Percentiles rank a stretch among this genome's conserved stretches.
Conservation (phyloP, 2,797 vertebrate genomes). For the Falco columbarius region DNA sequence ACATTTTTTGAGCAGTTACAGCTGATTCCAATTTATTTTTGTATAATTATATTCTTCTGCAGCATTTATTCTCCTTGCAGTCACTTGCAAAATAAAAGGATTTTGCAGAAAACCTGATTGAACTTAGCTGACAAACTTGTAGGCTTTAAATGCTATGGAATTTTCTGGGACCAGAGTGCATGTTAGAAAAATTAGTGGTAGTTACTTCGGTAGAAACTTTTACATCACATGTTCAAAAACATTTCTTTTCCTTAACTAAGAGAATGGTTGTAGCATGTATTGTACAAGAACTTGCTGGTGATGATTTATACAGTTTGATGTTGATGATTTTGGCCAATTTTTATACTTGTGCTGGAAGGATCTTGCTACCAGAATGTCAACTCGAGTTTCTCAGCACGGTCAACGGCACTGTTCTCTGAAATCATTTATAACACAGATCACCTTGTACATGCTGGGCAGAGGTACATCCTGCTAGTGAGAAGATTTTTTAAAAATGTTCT, state of each 20-base stretch:
- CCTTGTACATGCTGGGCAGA: slow-evolving; percentile 31
- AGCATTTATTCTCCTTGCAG: neutral
- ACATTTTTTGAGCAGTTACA: neutral
- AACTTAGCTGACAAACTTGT: neutral
- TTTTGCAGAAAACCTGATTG: neutral
- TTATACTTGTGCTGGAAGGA: slow-evolving; percentile 28
- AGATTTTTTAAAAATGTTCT: slow-evolving; percentile 15
- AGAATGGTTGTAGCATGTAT: neutral
- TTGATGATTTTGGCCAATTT: neutral
- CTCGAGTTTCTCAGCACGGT: neutral
- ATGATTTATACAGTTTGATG: neutral
- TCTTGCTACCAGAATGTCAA: neutral
- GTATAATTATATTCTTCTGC: neutral
- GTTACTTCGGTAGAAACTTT: neutral
- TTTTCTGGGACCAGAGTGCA: neutral
- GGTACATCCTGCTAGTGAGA: slow-evolving; percentile 46
- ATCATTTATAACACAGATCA: slow-evolving; percentile 25
- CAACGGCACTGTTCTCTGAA: slow-evolving; percentile 6
- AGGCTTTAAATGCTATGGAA: neutral
- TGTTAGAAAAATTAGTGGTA: neutral
- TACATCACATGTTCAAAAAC: neutral
- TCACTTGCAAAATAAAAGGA: neutral
- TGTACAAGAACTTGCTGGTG: neutral
- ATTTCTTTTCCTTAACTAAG: neutral
- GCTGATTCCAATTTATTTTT: neutral